Percentiles rank a stretch among this genome's conserved stretches.
Evolutionary conservation across 2,113 vertebrate genomes (phyloP).

Genomic region (Silurus glanis): DNA sequence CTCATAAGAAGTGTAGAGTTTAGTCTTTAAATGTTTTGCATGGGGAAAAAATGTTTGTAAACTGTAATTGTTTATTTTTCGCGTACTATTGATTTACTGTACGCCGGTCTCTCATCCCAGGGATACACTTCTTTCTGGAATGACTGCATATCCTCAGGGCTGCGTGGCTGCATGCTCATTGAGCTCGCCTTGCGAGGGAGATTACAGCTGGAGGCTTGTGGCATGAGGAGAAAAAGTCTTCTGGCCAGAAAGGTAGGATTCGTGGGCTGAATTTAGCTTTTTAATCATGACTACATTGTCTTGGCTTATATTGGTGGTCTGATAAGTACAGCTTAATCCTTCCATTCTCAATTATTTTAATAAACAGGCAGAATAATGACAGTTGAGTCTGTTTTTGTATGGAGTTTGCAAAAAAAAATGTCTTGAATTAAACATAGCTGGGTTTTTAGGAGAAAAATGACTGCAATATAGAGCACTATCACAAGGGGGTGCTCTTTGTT

Average conservation of each 20-base stretch:
- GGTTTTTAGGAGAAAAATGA: not conserved
- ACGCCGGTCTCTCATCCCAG: constrained; percentile 61
- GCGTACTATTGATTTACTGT: not conserved
- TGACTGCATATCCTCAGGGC: constrained; percentile 93
- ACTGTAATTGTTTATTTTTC: not conserved
- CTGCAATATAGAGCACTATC: not conserved
- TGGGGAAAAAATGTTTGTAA: not conserved
- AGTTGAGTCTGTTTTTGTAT: not conserved
- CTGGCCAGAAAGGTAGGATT: constrained; percentile 85
- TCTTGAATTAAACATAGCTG: not conserved
- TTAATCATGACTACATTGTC: not conserved
- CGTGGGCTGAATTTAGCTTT: not conserved
- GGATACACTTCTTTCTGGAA: constrained; percentile 99
- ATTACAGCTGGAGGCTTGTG: constrained; percentile 87
- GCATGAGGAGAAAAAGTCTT: constrained; percentile 93
- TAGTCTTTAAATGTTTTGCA: not conserved
- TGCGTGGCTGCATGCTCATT: constrained; percentile 95
- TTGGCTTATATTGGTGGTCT: not conserved
- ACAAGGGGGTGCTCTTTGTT: constrained; percentile 38
- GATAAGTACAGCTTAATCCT: not conserved
- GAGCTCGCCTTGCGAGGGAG: constrained; percentile 89
- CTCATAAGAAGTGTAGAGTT: not conserved
- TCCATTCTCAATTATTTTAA: not conserved
- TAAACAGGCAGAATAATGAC: not conserved
- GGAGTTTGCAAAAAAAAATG: not conserved